Evolutionary conservation across 37 sponge, comb jelly and placozoan species (phyloP), one percentile per base, ranked within the genome.

Genomic region (Geodia barretti): DNA sequence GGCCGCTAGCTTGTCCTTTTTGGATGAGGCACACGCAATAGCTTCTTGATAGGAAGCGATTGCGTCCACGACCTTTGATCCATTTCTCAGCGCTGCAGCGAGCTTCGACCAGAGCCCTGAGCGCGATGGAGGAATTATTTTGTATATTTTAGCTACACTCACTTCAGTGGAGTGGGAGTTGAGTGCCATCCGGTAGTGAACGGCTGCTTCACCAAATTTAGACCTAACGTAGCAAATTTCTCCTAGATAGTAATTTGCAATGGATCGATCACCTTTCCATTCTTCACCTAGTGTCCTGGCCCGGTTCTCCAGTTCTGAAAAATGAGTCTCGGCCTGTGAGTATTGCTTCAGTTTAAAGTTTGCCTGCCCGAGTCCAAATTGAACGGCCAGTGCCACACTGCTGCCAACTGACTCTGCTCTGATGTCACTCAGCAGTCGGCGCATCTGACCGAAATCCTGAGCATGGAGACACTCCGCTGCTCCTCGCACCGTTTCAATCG

Each of bases 1-100:
- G 36, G 89, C 86, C 28, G 89, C 33, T 21, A 85, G 76, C 29
- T 73, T 42, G 39, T 92, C 93, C 39, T 75, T 74, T 37, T 47
- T 73, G 39, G 32, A 58, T 1, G 38, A 8, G 24, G 36, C 64
- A 2, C 29, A 58, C 58, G 71, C 69, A 20, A 78, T 85, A 41
- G 86, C 90, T 26, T 36, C 67, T 25, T 54, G 68, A 72, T 80
- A 90, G 0, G 77, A 70, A 9, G 63, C 68, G 21, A 90, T 74
- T 11, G 90, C 90, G 8, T 75, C 90, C 77, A 81, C 76, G 29
- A 90, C 67, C 67, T 80, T 80, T 3, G 84, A 84, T 3, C 62
- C 67, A 25, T 76, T 62, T 26, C 79, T 73, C 19, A 85, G 73
- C 11, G 77, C 62, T 19, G 72, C 41, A 0, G 76, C 90, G 21